Evolutionary conservation across 2,888 invertebrate species (phyloP).

Genomic region (Ceramica pisi): DNA sequence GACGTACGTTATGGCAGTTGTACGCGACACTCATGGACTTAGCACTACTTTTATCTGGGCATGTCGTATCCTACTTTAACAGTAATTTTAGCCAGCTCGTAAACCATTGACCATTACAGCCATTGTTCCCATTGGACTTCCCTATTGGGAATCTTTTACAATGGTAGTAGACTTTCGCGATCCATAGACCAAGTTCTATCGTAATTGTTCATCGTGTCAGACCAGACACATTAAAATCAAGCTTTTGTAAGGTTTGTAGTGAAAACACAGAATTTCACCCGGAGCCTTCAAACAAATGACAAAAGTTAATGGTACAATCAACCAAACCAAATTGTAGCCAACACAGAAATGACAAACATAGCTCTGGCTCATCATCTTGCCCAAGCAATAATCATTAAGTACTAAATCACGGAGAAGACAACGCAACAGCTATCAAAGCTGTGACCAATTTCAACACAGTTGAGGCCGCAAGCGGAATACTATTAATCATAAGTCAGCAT

Average conservation of each 20-base stretch:
- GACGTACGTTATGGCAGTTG: background rate
- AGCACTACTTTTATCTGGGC: constrained; percentile 2
- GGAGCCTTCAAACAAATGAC: constrained; percentile 3
- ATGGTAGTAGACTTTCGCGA: background rate
- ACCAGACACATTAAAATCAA: background rate
- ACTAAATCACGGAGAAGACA: constrained; percentile 60
- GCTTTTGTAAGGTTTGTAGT: background rate
- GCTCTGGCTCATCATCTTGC: constrained; percentile 49
- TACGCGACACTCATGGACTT: background rate
- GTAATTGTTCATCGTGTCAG: background rate
- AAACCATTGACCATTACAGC: background rate
- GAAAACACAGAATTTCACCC: background rate
- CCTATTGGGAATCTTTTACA: background rate
- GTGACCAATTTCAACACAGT: constrained; percentile 75
- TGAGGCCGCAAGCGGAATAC: constrained; percentile 72
- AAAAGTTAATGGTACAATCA: constrained; percentile 33
- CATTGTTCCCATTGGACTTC: constrained; percentile 6
- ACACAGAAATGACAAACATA: constrained; percentile 48
- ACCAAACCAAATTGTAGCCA: constrained; percentile 19
- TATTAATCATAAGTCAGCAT: constrained; percentile 77
- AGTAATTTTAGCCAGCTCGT: background rate
- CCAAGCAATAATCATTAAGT: constrained; percentile 59
- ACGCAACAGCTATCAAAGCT: constrained; percentile 65
- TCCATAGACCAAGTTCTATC: background rate
- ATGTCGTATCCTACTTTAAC: constrained; percentile 11